phyloP scores from a whole-genome alignment of 64 coral and sea anemone species.

The Dendrophyllia cribrosa region DNA sequence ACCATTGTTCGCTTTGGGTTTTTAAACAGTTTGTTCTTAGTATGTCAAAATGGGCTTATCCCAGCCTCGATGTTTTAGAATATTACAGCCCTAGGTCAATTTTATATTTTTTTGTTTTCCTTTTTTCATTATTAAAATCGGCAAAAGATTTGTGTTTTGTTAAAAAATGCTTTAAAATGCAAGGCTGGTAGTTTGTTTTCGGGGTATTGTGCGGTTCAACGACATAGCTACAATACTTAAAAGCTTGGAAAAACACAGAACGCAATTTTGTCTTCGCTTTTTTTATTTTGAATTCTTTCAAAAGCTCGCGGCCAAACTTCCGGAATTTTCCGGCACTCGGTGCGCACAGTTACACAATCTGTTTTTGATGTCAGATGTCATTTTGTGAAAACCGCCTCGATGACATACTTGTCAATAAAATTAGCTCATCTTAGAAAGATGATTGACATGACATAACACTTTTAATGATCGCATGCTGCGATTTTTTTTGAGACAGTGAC shows the following conservation, averaged over 20 bases:
- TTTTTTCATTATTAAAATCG: too few relatives aligned
- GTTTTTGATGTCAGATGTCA: too few relatives aligned
- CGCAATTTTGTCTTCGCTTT: background rate
- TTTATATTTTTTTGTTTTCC: background rate
- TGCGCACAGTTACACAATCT: too few relatives aligned
- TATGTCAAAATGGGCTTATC: conserved; percentile 1
- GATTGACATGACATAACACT: too few relatives aligned
- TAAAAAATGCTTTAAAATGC: too few relatives aligned
- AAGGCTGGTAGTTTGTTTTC: too few relatives aligned
- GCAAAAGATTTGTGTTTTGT: conserved; percentile 3
- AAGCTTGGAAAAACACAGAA: conserved; percentile 1
- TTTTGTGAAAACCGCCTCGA: too few relatives aligned
- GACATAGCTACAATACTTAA: background rate
- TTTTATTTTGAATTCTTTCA: background rate
- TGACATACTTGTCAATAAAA: too few relatives aligned
- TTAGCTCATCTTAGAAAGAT: too few relatives aligned
- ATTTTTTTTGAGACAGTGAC: too few relatives aligned
- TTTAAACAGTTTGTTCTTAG: conserved; percentile 12
- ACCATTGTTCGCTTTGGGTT: conserved; percentile 10
- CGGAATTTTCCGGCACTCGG: background rate
- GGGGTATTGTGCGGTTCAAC: conserved; percentile 1
- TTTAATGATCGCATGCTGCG: too few relatives aligned
- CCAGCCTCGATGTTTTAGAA: conserved; percentile 29
- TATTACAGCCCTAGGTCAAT: too few relatives aligned
- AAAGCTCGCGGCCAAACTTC: background rate